Evolutionary conservation across 2,888 invertebrate species (phyloP).

Genomic region (Agriopis leucophaearia): DNA sequence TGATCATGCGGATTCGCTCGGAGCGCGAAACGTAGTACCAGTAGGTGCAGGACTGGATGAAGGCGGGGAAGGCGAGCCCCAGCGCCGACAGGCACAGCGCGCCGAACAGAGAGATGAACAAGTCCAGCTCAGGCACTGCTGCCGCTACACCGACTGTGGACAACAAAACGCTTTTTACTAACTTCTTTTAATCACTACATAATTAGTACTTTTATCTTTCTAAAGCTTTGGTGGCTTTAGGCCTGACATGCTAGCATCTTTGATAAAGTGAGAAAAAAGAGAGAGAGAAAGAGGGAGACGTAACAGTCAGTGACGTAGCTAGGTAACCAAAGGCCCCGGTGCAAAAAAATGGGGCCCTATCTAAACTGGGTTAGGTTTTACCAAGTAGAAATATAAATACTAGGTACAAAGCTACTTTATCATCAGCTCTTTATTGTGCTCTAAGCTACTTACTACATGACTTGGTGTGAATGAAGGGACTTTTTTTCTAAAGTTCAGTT

Average conservation of each 20-base stretch:
- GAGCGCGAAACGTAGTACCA: conserved; percentile 89
- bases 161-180: conserved; percentile 4
- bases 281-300: too few species aligned
- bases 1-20: conserved; percentile 84
- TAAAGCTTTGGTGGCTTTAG: neutral
- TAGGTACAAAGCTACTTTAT: too few species aligned
- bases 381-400: too few species aligned
- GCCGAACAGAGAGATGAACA: conserved; percentile 94
- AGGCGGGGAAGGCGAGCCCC: conserved; percentile 95
- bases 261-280: neutral
- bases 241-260: too few species aligned
- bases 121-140: conserved; percentile 93
- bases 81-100: conserved; percentile 95
- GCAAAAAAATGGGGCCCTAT: too few species aligned
- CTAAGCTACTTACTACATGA: too few species aligned
- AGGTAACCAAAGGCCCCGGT: too few species aligned
- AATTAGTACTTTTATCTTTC: neutral
- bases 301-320: too few species aligned
- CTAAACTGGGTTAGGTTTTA: too few species aligned
- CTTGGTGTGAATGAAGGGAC: too few species aligned
- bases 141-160: conserved; percentile 93
- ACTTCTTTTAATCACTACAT: neutral
- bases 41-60: conserved; percentile 94
- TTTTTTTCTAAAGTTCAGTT: too few species aligned
- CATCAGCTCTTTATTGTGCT: too few species aligned